Evolutionary conservation across 53 echinoderm and acorn worm species (phyloP).

Genomic region (Arbacia lixula): DNA sequence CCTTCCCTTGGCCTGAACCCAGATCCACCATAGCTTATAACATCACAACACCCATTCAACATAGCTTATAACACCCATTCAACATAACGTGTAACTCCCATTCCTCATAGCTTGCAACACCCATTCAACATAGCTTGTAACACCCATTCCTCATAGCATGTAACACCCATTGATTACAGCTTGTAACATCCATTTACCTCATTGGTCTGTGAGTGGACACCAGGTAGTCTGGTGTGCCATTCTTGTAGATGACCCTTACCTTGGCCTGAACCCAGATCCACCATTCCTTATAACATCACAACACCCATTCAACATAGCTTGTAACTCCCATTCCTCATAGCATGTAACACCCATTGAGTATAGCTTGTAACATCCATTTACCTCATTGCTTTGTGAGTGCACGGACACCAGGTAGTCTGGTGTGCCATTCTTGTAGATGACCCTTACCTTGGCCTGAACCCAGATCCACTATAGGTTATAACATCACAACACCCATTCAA

Average conservation of each 20-base stretch:
- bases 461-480: constrained; percentile 97
- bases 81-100: background rate
- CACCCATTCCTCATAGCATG: too few species aligned
- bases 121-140: too few species aligned
- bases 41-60: too few species aligned
- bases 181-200: constrained; percentile 82
- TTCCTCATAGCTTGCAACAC: background rate
- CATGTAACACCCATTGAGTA: too few species aligned
- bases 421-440: constrained; percentile 97
- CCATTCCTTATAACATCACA: too few species aligned
- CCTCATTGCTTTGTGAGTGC: too few species aligned
- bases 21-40: constrained; percentile 67
- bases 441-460: constrained; percentile 95
- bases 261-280: constrained; percentile 88
- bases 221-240: constrained; percentile 81
- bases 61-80: background rate
- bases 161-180: too few species aligned
- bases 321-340: too few species aligned
- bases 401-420: constrained; percentile 94
- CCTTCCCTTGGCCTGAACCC: constrained; percentile 96
- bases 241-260: constrained; percentile 89
- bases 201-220: constrained; percentile 90
- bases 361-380: too few species aligned
- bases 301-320: too few species aligned
- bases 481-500: too few species aligned